A percentile compares a stretch with the other conserved stretches of the same genome.
These are phyloP conservation scores for Brachionus rotundiformis DNA, from an alignment of 1,140 invertebrate species.

Conservation along the genomic window DNA sequence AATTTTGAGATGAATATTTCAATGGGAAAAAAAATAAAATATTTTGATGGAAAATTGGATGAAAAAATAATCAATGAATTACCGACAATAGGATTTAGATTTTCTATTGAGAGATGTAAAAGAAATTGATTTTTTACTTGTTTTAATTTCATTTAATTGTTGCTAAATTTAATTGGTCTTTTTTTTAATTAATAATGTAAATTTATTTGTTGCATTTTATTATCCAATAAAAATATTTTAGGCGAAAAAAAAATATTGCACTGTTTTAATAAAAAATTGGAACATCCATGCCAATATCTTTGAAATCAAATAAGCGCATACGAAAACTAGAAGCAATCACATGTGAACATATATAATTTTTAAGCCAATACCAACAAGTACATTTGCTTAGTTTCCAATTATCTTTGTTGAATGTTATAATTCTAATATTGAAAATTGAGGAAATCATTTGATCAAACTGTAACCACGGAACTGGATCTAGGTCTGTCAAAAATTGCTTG, in stretches of 20 bases:
- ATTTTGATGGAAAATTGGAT: neutral
- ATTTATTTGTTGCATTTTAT: neutral
- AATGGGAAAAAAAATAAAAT: conserved; percentile 3
- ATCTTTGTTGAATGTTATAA: neutral
- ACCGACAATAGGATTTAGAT: neutral
- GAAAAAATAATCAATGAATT: neutral
- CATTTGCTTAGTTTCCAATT: neutral
- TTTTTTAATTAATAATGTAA: neutral
- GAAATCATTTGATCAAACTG: neutral
- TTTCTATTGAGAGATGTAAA: conserved; percentile 8
- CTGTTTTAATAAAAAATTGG: neutral
- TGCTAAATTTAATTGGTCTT: neutral
- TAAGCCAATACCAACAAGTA: neutral
- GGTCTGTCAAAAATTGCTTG: neutral
- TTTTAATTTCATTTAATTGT: neutral
- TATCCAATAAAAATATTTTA: neutral
- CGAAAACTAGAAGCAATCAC: neutral
- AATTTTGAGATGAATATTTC: conserved; percentile 1
- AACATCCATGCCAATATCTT: neutral
- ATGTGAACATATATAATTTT: neutral
- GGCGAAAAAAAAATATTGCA: neutral
- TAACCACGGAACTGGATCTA: neutral
- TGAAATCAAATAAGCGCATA: neutral
- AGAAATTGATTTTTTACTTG: conserved; percentile 5
- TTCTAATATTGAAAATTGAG: neutral